Conservation (phyloP, 2,888 invertebrate species). For the Ceriagrion tenellum region DNA sequence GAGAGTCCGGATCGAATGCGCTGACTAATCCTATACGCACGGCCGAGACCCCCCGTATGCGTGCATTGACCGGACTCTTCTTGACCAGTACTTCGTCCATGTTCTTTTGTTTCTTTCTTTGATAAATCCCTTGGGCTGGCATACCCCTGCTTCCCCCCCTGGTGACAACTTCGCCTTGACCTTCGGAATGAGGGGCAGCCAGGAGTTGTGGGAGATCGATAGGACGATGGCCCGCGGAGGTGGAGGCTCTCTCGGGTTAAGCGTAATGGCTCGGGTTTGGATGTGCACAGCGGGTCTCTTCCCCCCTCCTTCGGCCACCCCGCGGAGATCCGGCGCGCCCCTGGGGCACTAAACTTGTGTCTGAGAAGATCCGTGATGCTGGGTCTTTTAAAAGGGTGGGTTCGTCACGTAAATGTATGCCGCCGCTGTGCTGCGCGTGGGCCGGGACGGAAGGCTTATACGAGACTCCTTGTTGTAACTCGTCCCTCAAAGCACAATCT, state of each 20-base stretch:
- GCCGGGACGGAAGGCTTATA: background rate
- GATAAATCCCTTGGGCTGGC: no score
- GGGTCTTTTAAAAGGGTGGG: background rate
- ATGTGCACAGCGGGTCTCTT: background rate
- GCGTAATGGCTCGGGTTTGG: background rate
- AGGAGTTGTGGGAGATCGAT: background rate
- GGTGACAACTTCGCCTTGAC: constrained; percentile 22
- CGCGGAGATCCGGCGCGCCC: background rate
- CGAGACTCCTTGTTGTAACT: background rate
- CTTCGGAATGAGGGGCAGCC: background rate
- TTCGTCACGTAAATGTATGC: background rate
- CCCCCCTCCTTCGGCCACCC: background rate
- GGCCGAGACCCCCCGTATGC: background rate
- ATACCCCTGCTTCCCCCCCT: background rate
- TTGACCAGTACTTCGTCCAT: background rate
- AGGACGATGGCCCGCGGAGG: background rate
- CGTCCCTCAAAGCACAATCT: background rate
- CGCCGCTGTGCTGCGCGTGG: background rate
- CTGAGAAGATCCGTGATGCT: background rate
- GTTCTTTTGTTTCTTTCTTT: no score
- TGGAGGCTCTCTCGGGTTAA: background rate
- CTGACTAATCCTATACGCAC: background rate
- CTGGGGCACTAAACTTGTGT: background rate
- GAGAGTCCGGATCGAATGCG: background rate
- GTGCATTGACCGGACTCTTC: background rate